Evolutionary conservation across 2,888 invertebrate genomes (phyloP).

Genomic region (Mesorhabditis sp.): DNA sequence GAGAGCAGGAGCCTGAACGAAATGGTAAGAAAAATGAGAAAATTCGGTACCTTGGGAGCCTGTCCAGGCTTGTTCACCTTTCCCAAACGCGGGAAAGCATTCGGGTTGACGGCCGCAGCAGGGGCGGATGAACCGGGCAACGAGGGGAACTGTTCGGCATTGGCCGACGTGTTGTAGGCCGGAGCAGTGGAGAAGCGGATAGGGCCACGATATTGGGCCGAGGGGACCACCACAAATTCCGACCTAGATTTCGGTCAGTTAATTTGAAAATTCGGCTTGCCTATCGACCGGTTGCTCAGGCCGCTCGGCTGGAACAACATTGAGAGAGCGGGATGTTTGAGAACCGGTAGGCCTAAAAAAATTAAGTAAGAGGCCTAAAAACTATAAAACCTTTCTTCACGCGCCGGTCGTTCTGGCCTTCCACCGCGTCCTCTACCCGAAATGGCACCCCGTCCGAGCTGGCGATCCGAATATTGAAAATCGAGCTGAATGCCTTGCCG

Average conservation of each 20-base stretch:
- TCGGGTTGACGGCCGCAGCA: slow-evolving; percentile 17
- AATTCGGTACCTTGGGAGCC: neutral
- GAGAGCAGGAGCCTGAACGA: neutral
- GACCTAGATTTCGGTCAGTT: slow-evolving; percentile 14
- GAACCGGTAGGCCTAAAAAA: neutral
- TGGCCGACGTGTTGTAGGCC: slow-evolving; percentile 15
- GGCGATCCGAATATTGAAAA: slow-evolving; percentile 24
- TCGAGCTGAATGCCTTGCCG: slow-evolving; percentile 24
- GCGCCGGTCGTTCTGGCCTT: neutral
- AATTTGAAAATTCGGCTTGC: slow-evolving; percentile 11
- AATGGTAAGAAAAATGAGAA: neutral
- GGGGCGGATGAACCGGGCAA: slow-evolving; percentile 19
- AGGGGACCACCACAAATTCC: slow-evolving; percentile 35
- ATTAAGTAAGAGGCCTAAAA: too few relatives aligned
- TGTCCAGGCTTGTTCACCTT: slow-evolving; percentile 17
- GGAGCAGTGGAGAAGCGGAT: slow-evolving; percentile 14
- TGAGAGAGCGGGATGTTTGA: neutral
- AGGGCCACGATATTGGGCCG: slow-evolving; percentile 30
- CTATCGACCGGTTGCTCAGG: neutral
- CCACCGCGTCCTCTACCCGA: neutral
- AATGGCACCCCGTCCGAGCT: neutral
- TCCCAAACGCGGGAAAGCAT: slow-evolving; percentile 32
- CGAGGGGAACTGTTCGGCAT: slow-evolving; percentile 29
- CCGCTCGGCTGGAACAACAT: slow-evolving; percentile 15
- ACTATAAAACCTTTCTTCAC: too few relatives aligned